phyloP scores from a whole-genome alignment of 2,113 vertebrate genomes.

The Anser cygnoides region DNA sequence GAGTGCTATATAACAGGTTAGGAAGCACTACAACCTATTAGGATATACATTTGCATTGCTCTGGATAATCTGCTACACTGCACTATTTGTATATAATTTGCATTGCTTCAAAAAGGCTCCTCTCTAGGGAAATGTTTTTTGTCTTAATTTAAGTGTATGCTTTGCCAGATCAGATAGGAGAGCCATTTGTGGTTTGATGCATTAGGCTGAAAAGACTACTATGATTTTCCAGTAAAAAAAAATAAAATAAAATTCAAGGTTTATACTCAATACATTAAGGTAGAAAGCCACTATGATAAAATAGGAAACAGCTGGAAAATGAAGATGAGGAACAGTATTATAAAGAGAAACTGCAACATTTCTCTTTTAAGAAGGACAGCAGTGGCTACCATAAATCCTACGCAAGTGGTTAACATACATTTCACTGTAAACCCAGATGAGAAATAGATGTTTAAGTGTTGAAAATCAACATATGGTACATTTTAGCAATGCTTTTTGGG shows the following conservation, averaged over 20 bases:
- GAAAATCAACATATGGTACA: slow-evolving; percentile 51
- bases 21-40: slow-evolving; percentile 16
- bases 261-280: not conserved
- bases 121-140: not conserved
- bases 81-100: not conserved
- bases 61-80: not conserved
- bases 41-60: not conserved
- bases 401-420: not conserved
- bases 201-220: not conserved
- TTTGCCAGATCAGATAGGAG: not conserved
- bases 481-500: slow-evolving; percentile 1
- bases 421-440: not conserved
- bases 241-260: not conserved
- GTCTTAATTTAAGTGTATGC: not conserved
- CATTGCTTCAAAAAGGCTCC: not conserved
- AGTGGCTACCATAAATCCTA: slow-evolving; percentile 4
- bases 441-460: slow-evolving; percentile 32
- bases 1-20: slow-evolving; percentile 3
- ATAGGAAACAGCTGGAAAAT: slow-evolving; percentile 58
- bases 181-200: slow-evolving; percentile 7
- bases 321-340: slow-evolving; percentile 24
- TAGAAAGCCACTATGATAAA: not conserved
- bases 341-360: slow-evolving; percentile 36
- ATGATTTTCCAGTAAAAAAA: not conserved
- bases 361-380: slow-evolving; percentile 19